phyloP scores from a whole-genome alignment of 2,797 vertebrate species.

The Typhlichthys eigenmanni region DNA sequence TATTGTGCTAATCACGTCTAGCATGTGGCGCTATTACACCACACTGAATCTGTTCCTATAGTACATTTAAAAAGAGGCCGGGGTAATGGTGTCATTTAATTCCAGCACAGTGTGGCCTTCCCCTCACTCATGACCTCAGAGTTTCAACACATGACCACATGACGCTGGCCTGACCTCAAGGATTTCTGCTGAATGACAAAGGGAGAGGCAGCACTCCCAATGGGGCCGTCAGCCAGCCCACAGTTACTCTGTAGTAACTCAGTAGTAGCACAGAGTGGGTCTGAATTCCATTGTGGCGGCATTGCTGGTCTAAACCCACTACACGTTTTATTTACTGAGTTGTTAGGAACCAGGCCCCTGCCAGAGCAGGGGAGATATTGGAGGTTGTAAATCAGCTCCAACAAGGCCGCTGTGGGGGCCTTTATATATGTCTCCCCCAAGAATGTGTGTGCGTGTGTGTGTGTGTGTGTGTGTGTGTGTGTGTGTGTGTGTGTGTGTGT shows the following conservation, averaged over 20 bases:
- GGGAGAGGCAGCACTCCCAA: constrained; percentile 22
- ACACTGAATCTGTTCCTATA: constrained; percentile 20
- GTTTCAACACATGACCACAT: constrained; percentile 10
- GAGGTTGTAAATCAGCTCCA: constrained; percentile 67
- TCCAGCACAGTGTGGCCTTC: constrained; percentile 17
- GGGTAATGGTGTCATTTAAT: constrained; percentile 28
- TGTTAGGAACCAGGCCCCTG: constrained; percentile 58
- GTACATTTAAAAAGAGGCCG: constrained; percentile 4
- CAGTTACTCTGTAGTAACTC: constrained; percentile 59
- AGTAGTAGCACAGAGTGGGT: constrained; percentile 38
- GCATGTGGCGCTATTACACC: not conserved
- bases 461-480: not conserved
- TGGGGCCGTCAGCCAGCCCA: constrained; percentile 46
- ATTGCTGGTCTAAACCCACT: constrained; percentile 39
- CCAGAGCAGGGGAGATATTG: constrained; percentile 65
- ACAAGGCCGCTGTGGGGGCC: constrained; percentile 52
- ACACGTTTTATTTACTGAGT: constrained; percentile 69
- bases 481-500: not conserved
- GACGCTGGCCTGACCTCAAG: constrained; percentile 14
- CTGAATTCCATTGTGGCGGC: constrained; percentile 57
- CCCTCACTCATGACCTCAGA: constrained; percentile 26
- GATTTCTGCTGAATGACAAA: constrained; percentile 19
- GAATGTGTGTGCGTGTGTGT: not conserved
- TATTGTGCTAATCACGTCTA: not conserved
- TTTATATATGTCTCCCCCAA: constrained; percentile 27